phyloP scores from a whole-genome alignment of 2,113 vertebrate species.

The Turnix velox region DNA sequence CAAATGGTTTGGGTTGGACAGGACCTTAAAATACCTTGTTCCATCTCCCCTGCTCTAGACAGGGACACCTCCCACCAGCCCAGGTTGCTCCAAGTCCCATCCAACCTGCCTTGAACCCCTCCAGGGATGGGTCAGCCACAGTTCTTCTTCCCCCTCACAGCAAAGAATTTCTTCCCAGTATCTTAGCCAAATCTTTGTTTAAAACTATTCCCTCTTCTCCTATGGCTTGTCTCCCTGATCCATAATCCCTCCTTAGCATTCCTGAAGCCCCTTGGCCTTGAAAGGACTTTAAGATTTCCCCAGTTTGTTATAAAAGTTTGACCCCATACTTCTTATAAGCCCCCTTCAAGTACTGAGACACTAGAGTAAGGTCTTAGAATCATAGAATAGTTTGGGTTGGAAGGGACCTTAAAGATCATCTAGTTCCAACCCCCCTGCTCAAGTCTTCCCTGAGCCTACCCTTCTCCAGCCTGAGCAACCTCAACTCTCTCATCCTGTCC shows the following conservation, averaged over 20 bases:
- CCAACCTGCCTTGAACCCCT: fast-evolving
- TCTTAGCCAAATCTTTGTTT: neutral
- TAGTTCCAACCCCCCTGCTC: too few relatives aligned
- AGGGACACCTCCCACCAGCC: neutral
- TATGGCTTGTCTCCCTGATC: too few relatives aligned
- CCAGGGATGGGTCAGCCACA: neutral
- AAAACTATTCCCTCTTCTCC: neutral
- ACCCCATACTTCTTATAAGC: neutral
- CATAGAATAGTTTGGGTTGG: too few relatives aligned
- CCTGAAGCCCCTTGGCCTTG: too few relatives aligned
- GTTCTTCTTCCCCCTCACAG: fast-evolving
- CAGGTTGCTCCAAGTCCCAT: fast-evolving
- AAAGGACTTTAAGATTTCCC: too few relatives aligned
- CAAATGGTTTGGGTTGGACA: neutral
- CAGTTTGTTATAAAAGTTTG: too few relatives aligned
- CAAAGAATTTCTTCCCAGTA: neutral
- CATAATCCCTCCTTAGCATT: too few relatives aligned
- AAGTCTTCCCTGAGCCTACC: neutral
- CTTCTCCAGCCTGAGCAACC: neutral
- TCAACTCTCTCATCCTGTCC: neutral
- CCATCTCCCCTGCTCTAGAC: neutral
- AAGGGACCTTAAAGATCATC: too few relatives aligned
- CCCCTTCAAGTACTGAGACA: neutral
- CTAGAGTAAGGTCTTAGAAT: fast-evolving
- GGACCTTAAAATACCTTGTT: neutral